Evolutionary conservation across 2,797 vertebrate species (phyloP), one percentile per base, ranked within the genome.

Genomic region (Eremophila alpestris): DNA sequence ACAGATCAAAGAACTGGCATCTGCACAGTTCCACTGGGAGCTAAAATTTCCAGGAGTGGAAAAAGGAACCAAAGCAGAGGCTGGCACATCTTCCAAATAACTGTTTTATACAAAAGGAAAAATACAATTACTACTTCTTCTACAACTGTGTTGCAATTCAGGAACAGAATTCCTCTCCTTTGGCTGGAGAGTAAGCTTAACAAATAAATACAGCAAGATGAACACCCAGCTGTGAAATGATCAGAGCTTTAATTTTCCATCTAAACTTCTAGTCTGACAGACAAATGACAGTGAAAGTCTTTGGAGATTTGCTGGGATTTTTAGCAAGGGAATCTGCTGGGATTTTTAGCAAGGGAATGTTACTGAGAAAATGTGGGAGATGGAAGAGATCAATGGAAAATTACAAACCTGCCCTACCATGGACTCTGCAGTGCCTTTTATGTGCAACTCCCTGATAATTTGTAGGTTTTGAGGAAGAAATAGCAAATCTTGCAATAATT

Each of bases 1-100:
- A 64, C 77, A 91, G 89, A 90, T 83, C 58, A 93, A 71, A 65
- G 77, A 92, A 88, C 52, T 70, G 87, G 62, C 76, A 62, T 45
- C 73, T 89, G 45, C 77, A 83, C 68, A 69, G 87, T 48, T 78
- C 82, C 58, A 49, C 41, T n/a, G 41, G 40, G 63, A 88, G 26
- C 43, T 91, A 10, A 51, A 59, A 90, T 93, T 95, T 92, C 56
- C 63, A 78, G 34, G 34, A 89, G 32, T 56, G 30, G 34, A 41
- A 49, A 65, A 92, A 85, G n/a, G 41, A 78, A 83, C 29, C 41
- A 69, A 86, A 90, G 34, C 24, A 86, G 32, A 10, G 4, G 18
- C 16, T 85, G 46, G 54, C 40, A 36, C 9, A 56, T 69, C 38
- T 87, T 94, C 51, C 67, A 92, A 83, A 78, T 79, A 80, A 68